Evolutionary conservation across 2,797 vertebrate genomes (phyloP), one percentile per base, ranked within the genome.

Genomic region (Lepilemur septentrionalis): DNA sequence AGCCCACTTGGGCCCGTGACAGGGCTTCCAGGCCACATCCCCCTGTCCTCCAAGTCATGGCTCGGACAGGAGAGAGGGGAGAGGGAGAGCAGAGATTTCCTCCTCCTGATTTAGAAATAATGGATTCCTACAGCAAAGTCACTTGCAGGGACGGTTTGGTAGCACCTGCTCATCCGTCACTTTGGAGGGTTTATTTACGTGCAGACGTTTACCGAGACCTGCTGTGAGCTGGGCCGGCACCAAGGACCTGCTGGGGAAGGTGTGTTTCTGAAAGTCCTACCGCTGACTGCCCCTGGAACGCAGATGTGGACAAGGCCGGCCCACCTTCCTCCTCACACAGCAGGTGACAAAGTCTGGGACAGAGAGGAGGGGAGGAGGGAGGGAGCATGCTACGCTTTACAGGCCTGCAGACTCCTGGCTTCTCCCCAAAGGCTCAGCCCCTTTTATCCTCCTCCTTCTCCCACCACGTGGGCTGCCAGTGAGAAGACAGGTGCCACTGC

Each of bases 341-440:
- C 46, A 76, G 63, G 41, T 43, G 67, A 35, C 17, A 3, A 43
- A 63, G 63, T 46, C 48, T 55, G 57, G 65, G 32, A 48, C 35
- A 55, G 8, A n/a, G 73, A 70, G 14, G 22, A 50, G 43, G 32
- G 52, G 9, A 38, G 20, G 25, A 2, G 5, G 13, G 38, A 90
- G 30, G 4, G 17, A 14, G 4, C 11, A 23, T 1, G 0, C 46
- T 46, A 12, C 1, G 7, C 48, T 55, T 35, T 23, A 15, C 3
- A 10, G 52, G 46, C 13, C 28, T 11, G 13, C 30, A 7, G 7
- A 5, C 22, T 41, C 85, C 13, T 8, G 9, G 28, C 38, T 41
- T 89, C 52, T n/a, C 35, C 92, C 67, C 32, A 25, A 9, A 91
- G 82, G 65, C 52, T 11, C 3, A 22, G 65, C 8, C 22, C 25